phyloP scores from a whole-genome alignment of 2,113 vertebrate genomes.

The Tauraco erythrolophus region DNA sequence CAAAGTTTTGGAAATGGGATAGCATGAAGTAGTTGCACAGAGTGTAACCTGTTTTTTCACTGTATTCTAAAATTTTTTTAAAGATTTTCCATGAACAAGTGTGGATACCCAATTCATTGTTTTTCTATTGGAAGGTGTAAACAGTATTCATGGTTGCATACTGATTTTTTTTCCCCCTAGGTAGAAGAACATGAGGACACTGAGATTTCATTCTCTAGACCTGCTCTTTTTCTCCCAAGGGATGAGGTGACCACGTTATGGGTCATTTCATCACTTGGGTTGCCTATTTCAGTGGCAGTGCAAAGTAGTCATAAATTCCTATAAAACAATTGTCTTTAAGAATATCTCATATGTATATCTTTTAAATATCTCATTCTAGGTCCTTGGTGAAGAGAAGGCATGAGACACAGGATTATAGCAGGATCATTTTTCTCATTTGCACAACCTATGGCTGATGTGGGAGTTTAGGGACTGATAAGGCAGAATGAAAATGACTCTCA shows the following conservation, averaged over 20 bases:
- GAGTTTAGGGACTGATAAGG: neutral
- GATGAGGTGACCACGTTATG: neutral
- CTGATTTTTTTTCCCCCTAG: too few relatives aligned
- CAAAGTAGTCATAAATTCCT: neutral
- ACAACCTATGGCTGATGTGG: neutral
- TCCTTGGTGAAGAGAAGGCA: neutral
- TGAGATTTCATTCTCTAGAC: neutral
- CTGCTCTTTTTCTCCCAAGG: neutral
- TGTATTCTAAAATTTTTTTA: neutral
- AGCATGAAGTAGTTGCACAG: neutral
- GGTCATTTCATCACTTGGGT: neutral
- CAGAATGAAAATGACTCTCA: neutral
- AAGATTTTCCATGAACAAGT: fast-evolving
- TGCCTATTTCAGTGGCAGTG: neutral
- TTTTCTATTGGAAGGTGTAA: neutral
- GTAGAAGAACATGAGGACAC: neutral
- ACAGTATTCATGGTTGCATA: neutral
- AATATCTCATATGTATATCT: neutral
- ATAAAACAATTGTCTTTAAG: neutral
- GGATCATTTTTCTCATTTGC: neutral
- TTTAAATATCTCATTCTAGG: neutral
- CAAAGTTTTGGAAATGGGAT: neutral
- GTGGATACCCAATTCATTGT: neutral
- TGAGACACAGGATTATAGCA: neutral
- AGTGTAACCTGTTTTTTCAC: neutral